phyloP scores from a whole-genome alignment of 2,797 vertebrate species.

The Chloroceryle inda region DNA sequence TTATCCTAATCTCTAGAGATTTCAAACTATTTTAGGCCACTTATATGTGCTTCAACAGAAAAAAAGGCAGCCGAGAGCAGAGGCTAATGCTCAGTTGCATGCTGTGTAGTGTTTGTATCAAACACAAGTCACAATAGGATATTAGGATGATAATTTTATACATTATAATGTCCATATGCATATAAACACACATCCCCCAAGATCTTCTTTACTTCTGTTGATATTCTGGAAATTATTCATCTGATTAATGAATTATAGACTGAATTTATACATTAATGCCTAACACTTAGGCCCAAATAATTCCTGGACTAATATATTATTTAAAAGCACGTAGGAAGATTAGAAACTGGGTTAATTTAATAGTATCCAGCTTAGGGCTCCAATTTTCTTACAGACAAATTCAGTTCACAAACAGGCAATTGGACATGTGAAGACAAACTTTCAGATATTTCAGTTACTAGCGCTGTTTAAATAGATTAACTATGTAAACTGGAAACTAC shows the following conservation, averaged over 20 bases:
- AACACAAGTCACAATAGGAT: constrained; percentile 41
- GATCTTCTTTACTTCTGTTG: constrained; percentile 58
- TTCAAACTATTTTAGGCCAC: not conserved
- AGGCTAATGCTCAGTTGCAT: constrained; percentile 26
- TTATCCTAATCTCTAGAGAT: not conserved
- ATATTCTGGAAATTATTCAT: constrained; percentile 60
- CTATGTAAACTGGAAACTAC: not conserved
- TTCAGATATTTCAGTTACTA: not conserved
- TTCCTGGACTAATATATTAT: constrained; percentile 65
- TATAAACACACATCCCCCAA: constrained; percentile 46
- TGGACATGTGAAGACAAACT: not conserved
- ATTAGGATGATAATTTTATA: constrained; percentile 69
- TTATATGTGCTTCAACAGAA: not conserved
- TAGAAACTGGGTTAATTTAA: constrained; percentile 65
- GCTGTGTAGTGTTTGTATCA: constrained; percentile 14
- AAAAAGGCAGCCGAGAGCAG: not conserved
- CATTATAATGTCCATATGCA: constrained; percentile 56
- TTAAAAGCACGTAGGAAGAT: constrained; percentile 52
- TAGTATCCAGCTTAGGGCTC: constrained; percentile 22
- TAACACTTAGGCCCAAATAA: constrained; percentile 48
- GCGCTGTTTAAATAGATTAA: not conserved
- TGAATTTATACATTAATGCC: constrained; percentile 51
- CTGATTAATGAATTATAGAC: constrained; percentile 66
- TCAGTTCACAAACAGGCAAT: not conserved
- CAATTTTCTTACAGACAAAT: constrained; percentile 30